Evolutionary conservation across 2,888 invertebrate species (phyloP).

Genomic region (Trypoxylon attenuatum): DNA sequence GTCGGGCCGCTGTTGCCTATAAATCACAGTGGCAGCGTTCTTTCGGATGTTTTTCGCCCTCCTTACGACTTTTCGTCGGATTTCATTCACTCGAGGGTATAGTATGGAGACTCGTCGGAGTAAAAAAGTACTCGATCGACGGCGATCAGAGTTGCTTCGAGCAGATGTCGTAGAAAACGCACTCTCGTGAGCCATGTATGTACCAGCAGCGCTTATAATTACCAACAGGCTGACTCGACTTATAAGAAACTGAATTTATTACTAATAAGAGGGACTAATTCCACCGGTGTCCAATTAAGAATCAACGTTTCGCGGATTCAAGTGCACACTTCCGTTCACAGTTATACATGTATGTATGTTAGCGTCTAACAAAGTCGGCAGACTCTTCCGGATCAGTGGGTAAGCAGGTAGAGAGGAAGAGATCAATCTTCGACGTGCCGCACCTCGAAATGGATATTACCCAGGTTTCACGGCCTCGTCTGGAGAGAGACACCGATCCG

Average conservation of each 20-base stretch:
- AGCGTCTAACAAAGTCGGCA: constrained; percentile 21
- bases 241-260: too few relatives aligned
- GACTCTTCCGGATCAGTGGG: constrained; percentile 35
- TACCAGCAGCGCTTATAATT: too few relatives aligned
- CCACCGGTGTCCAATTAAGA: too few relatives aligned
- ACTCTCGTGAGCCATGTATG: too few relatives aligned
- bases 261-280: too few relatives aligned
- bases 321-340: too few relatives aligned
- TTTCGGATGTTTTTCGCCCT: constrained; percentile 24
- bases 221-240: too few relatives aligned
- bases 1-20: constrained; percentile 37
- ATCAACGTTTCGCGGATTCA: too few relatives aligned
- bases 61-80: constrained; percentile 14
- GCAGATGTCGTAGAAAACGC: too few relatives aligned
- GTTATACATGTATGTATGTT: too few relatives aligned
- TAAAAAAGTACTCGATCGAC: background rate
- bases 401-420: constrained; percentile 40
- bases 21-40: constrained; percentile 56
- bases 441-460: constrained; percentile 51
- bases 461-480: constrained; percentile 35
- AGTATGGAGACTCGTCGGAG: constrained; percentile 8
- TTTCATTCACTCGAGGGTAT: constrained; percentile 30
- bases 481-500: constrained; percentile 44
- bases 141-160: too few relatives aligned
- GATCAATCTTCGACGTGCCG: constrained; percentile 46